Base-by-base conservation (phyloP, 1,140 invertebrate species). In the Whitmania pigra region DNA sequence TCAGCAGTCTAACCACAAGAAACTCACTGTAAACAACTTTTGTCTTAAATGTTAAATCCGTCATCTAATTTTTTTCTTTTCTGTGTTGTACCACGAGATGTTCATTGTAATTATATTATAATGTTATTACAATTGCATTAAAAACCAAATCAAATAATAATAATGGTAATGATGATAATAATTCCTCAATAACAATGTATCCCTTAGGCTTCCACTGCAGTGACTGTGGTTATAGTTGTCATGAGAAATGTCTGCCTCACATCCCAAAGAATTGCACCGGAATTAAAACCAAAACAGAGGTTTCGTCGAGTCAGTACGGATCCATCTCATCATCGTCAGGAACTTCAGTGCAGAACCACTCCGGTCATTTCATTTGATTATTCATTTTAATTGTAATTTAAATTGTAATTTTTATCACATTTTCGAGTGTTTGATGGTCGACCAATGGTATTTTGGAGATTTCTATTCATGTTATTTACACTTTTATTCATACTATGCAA, bases 211-310 rank as follows among this genome's bases (percentile, higher is more conserved):
- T 93, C 80, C 86, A 90, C 73, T 96, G 93, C 80, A 87, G 89
- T 76, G 93, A 96, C 80, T 97, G 93, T 82, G 92, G 92, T n/a
- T 93, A 92, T 78, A 91, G 90, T 76, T 94, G 91, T 80, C 93
- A 97, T 82, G 93, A 97, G 80, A 93, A 93, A 78, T 96, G 93
- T 82, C 87, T 88, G 66, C 90, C 93, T 70, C 83, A 86, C 70
- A 90, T 93, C 29, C 89, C 92, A 63, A 91, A 93, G 82, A 93
- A 93, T 80, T 94, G 93, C 83, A 92, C 91, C 54, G 76, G 93
- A 90, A 81, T 94, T 90, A 83, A 81, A 73, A 76, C 77, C 54
- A 79, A 80, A 54, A 76, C 76, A 20, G 43, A 49, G 43, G 15
- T 49, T 13, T 49, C 43, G 43, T 49, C 9, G 75, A 74, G n/a